Base-by-base conservation (phyloP, 1,140 invertebrate species). In the Subanguina moxae region DNA sequence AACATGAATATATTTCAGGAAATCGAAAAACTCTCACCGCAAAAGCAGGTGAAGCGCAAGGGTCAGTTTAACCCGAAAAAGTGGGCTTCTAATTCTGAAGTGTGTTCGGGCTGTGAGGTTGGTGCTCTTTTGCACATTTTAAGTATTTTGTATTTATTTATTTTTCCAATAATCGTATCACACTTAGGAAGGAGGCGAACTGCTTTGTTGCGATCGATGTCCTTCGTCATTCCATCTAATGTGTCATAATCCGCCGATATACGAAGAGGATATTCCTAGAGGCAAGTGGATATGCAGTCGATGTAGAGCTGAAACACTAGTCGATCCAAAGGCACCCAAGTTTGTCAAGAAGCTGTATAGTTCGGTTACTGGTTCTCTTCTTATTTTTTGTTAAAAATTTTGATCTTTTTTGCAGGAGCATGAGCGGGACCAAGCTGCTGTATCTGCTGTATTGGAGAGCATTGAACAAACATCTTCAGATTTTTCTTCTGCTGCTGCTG, bases 141-240 rank as follows among this genome's bases (percentile, higher is more conserved):
- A 9, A 3, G 52, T 23, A 30, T 62, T 21, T 5, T 28, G 3
- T 62, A 5, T 15, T n/a, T 21, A 32, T 28, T 23, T 62, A 5
- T 15, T n/a, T n/a, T n/a, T n/a, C n/a, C n/a, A n/a, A n/a, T n/a
- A n/a, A n/a, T n/a, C n/a, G n/a, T n/a, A n/a, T n/a, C n/a, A n/a
- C n/a, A n/a, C 91, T 82, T 87, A 89, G 72, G 92, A 94, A 86
- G 92, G 92, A 45, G 93, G 93, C 32, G 91, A 94, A 83, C 84
- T 96, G n/a, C 88, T 96, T 61, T 95, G 92, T 82, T 96, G 94
- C 84, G 93, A 96, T 82, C 88, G 89, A 71, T 96, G 93, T 82
- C 92, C 92, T 42, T 90, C 91, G 42, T 92, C 92, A 42, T 96
- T 96, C 85, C 93, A 96, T 85, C 86, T 94, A 56, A 87, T 89